Percentiles rank a stretch among this genome's conserved stretches.
phyloP scores from a whole-genome alignment of 2,113 vertebrate genomes.

The Melanerpes aurifrons region DNA sequence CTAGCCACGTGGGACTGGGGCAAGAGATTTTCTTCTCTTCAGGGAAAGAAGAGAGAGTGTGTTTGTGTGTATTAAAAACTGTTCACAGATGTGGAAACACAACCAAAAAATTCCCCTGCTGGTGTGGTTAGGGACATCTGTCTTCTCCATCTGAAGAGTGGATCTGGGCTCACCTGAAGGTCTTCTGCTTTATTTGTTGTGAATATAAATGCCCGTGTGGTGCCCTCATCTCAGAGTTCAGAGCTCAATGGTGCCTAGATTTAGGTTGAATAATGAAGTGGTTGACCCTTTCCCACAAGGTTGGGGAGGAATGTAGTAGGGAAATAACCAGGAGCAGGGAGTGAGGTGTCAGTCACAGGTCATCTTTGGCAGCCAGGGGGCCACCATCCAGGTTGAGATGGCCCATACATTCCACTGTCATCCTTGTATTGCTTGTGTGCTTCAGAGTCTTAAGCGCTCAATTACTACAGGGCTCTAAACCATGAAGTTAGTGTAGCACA shows the following conservation, averaged over 20 bases:
- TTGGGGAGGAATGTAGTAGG: neutral
- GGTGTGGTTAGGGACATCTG: neutral
- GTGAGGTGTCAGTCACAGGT: neutral
- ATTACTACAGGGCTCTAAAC: neutral
- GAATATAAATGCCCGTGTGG: neutral
- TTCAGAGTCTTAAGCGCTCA: neutral
- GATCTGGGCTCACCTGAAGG: neutral
- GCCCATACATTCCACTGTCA: neutral
- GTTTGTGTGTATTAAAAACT: neutral
- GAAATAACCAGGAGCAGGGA: neutral
- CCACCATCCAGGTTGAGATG: neutral
- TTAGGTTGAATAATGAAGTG: neutral
- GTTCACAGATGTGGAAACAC: neutral
- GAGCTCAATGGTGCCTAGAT: neutral
- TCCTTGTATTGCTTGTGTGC: neutral
- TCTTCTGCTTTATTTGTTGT: neutral
- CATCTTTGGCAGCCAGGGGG: neutral
- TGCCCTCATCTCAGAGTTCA: neutral
- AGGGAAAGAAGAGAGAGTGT: neutral
- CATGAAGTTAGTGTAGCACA: neutral
- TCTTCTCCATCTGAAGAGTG: neutral
- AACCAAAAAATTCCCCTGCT: neutral
- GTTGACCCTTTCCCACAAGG: neutral
- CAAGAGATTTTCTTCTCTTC: neutral
- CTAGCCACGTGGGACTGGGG: neutral